Evolutionary conservation across 2,888 invertebrate species (phyloP).

Genomic region (Noctuana brunneofusca): DNA sequence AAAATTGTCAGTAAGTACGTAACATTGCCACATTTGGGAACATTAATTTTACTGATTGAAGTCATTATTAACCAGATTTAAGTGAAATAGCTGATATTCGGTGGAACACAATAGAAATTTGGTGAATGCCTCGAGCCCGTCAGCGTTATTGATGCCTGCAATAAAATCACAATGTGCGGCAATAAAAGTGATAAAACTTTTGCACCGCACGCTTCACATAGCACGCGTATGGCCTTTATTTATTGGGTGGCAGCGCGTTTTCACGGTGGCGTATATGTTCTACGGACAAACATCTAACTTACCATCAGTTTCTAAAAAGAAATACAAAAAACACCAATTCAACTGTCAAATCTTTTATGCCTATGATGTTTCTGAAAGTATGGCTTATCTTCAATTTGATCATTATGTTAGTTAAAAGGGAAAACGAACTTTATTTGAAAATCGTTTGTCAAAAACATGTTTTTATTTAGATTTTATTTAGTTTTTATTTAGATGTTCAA

Average conservation of each 20-base stretch:
- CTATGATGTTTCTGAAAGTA: too few relatives aligned
- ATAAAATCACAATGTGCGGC: constrained; percentile 39
- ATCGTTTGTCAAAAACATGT: too few relatives aligned
- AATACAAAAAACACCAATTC: background rate
- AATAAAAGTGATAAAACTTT: constrained; percentile 44
- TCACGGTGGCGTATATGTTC: background rate
- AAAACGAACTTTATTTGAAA: too few relatives aligned
- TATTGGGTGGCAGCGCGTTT: constrained; percentile 10
- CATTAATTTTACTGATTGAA: background rate
- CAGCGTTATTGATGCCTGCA: constrained; percentile 40
- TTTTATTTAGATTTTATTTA: too few relatives aligned
- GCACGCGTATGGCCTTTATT: constrained; percentile 30
- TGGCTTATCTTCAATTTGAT: too few relatives aligned
- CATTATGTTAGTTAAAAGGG: too few relatives aligned
- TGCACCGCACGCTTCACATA: constrained; percentile 37
- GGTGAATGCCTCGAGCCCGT: constrained; percentile 29
- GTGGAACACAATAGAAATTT: constrained; percentile 17
- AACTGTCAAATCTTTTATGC: too few relatives aligned
- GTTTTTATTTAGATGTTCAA: too few relatives aligned
- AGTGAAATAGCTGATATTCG: background rate
- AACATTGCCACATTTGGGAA: background rate
- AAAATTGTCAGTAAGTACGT: too few relatives aligned
- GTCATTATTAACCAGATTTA: constrained; percentile 1
- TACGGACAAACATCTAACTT: background rate
- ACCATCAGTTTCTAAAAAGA: background rate